Evolutionary conservation across 1,140 invertebrate genomes (phyloP).

Genomic region (Philotrypesis tridentata): DNA sequence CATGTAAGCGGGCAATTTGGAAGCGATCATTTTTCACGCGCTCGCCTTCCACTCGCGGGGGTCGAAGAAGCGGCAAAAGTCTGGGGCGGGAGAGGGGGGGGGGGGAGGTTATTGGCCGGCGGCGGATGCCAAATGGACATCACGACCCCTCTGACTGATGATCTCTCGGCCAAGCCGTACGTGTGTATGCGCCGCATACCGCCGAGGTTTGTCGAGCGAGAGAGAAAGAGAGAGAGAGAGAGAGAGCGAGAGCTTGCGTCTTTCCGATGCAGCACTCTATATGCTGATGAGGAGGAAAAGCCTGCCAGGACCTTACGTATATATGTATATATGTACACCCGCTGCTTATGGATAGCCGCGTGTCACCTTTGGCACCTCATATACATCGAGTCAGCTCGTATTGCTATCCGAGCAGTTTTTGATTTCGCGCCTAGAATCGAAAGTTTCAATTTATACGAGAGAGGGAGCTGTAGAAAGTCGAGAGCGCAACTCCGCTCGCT

Average conservation of each 20-base stretch:
- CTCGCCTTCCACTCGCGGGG: conserved; percentile 51
- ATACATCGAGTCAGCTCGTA: background rate
- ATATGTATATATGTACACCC: background rate
- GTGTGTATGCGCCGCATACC: conserved; percentile 45
- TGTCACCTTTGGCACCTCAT: conserved; percentile 32
- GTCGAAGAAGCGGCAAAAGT: background rate
- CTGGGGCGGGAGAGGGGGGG: conserved; percentile 48
- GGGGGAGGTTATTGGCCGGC: conserved; percentile 70
- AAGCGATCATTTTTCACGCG: conserved; percentile 73
- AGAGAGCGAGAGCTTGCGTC: conserved; percentile 3
- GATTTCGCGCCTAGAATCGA: background rate
- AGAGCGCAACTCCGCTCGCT: no score
- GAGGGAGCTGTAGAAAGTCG: no score
- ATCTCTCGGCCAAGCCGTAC: conserved; percentile 58
- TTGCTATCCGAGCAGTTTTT: background rate
- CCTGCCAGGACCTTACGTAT: background rate
- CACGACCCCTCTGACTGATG: conserved; percentile 70
- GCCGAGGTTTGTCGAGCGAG: background rate
- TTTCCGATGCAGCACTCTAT: conserved; percentile 61
- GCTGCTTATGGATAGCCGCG: conserved; percentile 35
- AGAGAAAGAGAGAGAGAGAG: conserved; percentile 9
- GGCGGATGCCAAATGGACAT: conserved; percentile 70
- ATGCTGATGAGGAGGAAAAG: conserved; percentile 64
- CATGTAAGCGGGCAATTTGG: conserved; percentile 74
- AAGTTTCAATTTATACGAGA: background rate